Evolutionary conservation across 1,140 invertebrate genomes (phyloP), one percentile per base, ranked within the genome.

Genomic region (Cyclargus thomasi): DNA sequence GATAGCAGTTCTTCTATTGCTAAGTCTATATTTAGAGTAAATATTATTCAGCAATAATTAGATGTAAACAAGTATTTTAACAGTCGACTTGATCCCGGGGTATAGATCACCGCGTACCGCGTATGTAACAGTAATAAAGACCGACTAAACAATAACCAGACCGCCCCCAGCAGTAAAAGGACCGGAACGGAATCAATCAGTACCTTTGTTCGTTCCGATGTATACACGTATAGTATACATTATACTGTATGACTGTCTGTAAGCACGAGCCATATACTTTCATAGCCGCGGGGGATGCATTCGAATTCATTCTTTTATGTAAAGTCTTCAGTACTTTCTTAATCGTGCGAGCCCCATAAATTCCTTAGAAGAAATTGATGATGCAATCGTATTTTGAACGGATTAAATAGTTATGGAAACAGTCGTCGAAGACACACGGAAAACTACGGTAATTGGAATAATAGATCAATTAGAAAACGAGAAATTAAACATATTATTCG

Each of bases 281-380:
- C 55, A 59, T 59, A 21, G 20, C 55, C 55, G 8, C 55, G 18
- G 39, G 39, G 39, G 39, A 59, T n/a, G 18, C 55, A 59, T 59
- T 20, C 18, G 20, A 59, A 11, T 59, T 21, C 55, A 59, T 59
- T 59, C 55, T 59, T 59, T 59, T 59, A 59, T 59, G 55, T 18
- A 20, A 59, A 59, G 10, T 55, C 6, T n/a, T 55, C 39, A 59
- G 18, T 59, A 21, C 55, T 59, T 59, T 59, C 55, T 20, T 20
- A 59, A 20, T 8, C 39, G 39, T 47, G 39, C 39, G 39, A 47
- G 39, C 14, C 10, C 39, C 39, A 47, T 16, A 47, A 11, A 47
- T 47, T 47, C 39, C 39, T 47, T 47, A 8, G 39, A 47, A 47
- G 39, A 47, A 47, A 47, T 47, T 16, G 11, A 47, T 47, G 0